These are phyloP conservation scores for Dendrophyllia cribrosa DNA, from an alignment of 64 coral and sea anemone genomes.

Conservation along the genomic window DNA sequence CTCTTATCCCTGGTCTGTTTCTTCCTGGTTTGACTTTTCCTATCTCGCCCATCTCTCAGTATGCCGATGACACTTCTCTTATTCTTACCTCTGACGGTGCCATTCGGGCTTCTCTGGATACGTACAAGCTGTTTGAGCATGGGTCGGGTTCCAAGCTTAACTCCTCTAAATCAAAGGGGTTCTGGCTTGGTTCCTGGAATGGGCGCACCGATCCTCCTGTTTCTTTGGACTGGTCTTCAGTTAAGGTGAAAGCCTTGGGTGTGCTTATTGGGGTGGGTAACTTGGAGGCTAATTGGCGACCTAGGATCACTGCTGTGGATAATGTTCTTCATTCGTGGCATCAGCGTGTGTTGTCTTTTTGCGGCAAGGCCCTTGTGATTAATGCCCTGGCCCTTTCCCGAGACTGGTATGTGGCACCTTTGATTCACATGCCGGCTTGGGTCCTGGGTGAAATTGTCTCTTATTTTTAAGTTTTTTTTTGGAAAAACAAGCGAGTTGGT, in stretches of 20 bases:
- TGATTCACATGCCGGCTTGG: neutral
- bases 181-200: neutral
- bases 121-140: neutral
- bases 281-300: too few relatives aligned
- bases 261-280: neutral
- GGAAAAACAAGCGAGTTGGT: neutral
- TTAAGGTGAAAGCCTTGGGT: neutral
- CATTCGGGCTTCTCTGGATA: neutral
- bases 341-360: too few relatives aligned
- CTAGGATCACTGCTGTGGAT: too few relatives aligned
- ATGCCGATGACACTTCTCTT: constrained; percentile 37
- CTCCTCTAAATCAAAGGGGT: neutral
- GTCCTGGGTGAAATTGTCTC: neutral
- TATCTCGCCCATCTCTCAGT: constrained; percentile 5
- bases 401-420: neutral
- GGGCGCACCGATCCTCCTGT: neutral
- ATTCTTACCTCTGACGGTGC: neutral
- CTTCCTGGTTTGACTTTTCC: neutral
- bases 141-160: constrained; percentile 43
- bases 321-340: too few relatives aligned
- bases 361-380: too few relatives aligned
- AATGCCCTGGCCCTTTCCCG: neutral
- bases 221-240: neutral
- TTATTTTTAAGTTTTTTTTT: neutral
- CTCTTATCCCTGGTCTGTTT: neutral